phyloP scores from a whole-genome alignment of 2,888 invertebrate species.

The Onchidella celtica region DNA sequence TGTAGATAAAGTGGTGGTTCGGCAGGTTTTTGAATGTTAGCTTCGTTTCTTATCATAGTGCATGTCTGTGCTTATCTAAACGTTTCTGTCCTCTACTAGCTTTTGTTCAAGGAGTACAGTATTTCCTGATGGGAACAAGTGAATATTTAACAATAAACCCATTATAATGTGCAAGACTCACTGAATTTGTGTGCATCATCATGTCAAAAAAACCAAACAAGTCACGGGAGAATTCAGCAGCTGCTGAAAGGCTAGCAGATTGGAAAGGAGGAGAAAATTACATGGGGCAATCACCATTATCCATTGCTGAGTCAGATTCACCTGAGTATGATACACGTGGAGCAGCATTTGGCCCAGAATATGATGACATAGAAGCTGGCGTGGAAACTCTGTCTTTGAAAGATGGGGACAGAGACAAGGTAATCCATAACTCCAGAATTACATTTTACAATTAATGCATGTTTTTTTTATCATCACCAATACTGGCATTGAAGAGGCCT shows the following conservation, averaged over 20 bases:
- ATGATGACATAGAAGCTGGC: slow-evolving; percentile 42
- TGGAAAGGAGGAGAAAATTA: slow-evolving; percentile 49
- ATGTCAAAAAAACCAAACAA: slow-evolving; percentile 52
- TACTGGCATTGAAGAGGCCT: too few relatives aligned
- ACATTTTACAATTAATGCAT: too few relatives aligned
- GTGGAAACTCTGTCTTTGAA: slow-evolving; percentile 49
- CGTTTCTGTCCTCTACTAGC: too few relatives aligned
- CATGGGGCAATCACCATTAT: slow-evolving; percentile 40
- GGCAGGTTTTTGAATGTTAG: too few relatives aligned
- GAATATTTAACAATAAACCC: too few relatives aligned
- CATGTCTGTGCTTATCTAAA: too few relatives aligned
- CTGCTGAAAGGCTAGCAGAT: slow-evolving; percentile 53
- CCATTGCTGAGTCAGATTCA: slow-evolving; percentile 52
- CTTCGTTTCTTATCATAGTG: too few relatives aligned
- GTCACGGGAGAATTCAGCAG: slow-evolving; percentile 53
- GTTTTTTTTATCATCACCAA: too few relatives aligned
- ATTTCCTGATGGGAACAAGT: too few relatives aligned
- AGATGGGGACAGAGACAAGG: slow-evolving; percentile 50
- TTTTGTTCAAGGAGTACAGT: too few relatives aligned
- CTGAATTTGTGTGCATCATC: background rate
- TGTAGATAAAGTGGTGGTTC: too few relatives aligned
- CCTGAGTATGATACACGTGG: slow-evolving; percentile 51
- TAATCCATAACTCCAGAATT: too few relatives aligned
- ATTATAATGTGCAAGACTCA: background rate
- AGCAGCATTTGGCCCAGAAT: slow-evolving; percentile 50